Conservation (phyloP, 2,888 invertebrate genomes). For the Acronicta aceris region DNA sequence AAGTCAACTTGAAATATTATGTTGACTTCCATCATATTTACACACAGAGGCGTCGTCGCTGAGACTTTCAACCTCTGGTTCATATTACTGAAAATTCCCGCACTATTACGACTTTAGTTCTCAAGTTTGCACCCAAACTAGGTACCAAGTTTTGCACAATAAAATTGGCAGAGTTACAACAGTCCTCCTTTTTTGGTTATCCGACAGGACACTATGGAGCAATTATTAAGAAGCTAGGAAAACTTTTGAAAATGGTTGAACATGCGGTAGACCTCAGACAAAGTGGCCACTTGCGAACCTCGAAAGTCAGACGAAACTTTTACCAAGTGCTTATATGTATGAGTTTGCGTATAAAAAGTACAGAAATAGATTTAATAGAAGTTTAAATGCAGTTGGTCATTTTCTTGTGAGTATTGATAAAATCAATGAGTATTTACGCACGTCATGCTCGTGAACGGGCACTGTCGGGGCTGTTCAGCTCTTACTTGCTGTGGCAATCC, state of each 20-base stretch:
- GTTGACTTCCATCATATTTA: constrained; percentile 20
- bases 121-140: constrained; percentile 25
- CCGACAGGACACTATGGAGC: constrained; percentile 30
- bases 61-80: constrained; percentile 5
- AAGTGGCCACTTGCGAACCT: constrained; percentile 32
- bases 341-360: constrained; percentile 16
- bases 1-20: constrained; percentile 25
- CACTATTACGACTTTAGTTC: not conserved
- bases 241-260: constrained; percentile 39
- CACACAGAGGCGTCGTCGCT: constrained; percentile 5
- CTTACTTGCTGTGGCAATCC: no score
- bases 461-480: no score
- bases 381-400: no score
- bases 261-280: constrained; percentile 22
- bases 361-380: constrained; percentile 17
- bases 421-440: no score
- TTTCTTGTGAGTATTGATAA: no score
- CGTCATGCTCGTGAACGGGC: no score
- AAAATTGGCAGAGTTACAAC: constrained; percentile 14
- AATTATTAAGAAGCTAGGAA: constrained; percentile 18
- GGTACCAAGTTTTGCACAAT: constrained; percentile 12
- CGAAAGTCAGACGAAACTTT: constrained; percentile 27
- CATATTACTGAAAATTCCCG: not conserved
- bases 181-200: constrained; percentile 8
- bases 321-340: constrained; percentile 9